A percentile compares a stretch with the other conserved stretches of the same genome.
These are phyloP conservation scores for Urocolius indicus DNA, from an alignment of 2,113 vertebrate genomes.

Conservation along the genomic window DNA sequence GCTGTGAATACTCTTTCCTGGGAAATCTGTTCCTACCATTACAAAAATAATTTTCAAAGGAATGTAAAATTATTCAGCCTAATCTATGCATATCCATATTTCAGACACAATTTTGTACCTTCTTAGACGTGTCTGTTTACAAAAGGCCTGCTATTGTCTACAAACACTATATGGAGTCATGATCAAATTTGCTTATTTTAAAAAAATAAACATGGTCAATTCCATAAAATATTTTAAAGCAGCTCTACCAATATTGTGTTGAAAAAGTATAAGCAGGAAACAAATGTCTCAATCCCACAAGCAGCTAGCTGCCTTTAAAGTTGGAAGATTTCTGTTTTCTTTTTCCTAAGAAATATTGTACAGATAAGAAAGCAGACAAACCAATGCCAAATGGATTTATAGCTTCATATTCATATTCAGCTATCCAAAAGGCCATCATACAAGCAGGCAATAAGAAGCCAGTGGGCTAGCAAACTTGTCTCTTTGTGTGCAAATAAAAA, in stretches of 20 bases:
- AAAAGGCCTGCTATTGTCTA: neutral
- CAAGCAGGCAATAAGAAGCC: neutral
- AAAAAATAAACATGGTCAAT: neutral
- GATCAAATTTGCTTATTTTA: neutral
- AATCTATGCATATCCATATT: conserved; percentile 64
- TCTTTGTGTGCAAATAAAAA: neutral
- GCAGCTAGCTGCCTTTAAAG: conserved; percentile 23
- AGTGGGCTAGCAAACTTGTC: neutral
- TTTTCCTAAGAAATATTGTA: neutral
- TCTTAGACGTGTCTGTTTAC: neutral
- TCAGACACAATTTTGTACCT: conserved; percentile 10
- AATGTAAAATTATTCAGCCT: conserved; percentile 69
- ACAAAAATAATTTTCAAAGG: conserved; percentile 78
- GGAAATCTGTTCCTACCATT: conserved; percentile 77
- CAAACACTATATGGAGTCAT: neutral
- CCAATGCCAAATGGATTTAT: neutral
- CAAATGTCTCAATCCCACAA: neutral
- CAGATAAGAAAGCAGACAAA: conserved; percentile 13
- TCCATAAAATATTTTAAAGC: neutral
- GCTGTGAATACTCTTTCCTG: conserved; percentile 80
- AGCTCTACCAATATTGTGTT: neutral
- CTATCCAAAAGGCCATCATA: neutral
- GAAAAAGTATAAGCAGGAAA: neutral
- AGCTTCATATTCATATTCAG: neutral
- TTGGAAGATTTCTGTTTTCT: neutral